Evolutionary conservation across 2,113 vertebrate species (phyloP), one percentile per base, ranked within the genome.

Genomic region (Silurus glanis): DNA sequence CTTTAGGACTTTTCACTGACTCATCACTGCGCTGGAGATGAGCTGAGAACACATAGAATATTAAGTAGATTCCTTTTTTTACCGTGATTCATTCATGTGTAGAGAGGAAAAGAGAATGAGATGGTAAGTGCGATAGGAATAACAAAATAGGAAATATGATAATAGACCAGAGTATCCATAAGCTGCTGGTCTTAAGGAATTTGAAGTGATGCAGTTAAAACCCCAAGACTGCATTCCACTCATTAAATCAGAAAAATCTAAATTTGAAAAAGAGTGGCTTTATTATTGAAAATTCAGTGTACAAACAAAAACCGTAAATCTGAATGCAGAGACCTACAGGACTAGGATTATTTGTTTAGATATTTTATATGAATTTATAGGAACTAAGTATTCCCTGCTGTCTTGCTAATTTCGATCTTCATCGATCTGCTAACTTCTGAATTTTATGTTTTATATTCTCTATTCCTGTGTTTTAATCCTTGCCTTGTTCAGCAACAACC

Each of bases 21-120:
- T 85, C 72, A 61, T 76, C 71, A 78, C 69, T 75, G 71, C 45
- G 62, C 37, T 76, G n/a, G 56, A 37, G 69, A 59, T 66, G 61
- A 17, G 47, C 47, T 83, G 82, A 83, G 28, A 80, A 80, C 56
- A 61, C 78, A 62, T 10, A 62, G 64, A 85, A 84, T 84, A 84
- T 84, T 61, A 62, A 84, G 74, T 64, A 23, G 37, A 59, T 55
- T 28, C 1, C 3, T 51, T 66, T 56, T 66, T n/a, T n/a, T 75
- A 23, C 19, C 10, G 5, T 59, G 76, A 21, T 47, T 84, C 14
- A 62, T 21, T 62, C 8, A n/a, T 64, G 71, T 84, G 45, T 19
- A 51, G 19, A 28, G 28, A 59, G 17, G 58, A 21, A n/a, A 49
- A 62, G 10, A 28, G 13, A 25, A 47, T 72, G 37, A 84, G 49